Evolutionary conservation across 2,888 invertebrate species (phyloP).

Genomic region (Hedychridium roseum): DNA sequence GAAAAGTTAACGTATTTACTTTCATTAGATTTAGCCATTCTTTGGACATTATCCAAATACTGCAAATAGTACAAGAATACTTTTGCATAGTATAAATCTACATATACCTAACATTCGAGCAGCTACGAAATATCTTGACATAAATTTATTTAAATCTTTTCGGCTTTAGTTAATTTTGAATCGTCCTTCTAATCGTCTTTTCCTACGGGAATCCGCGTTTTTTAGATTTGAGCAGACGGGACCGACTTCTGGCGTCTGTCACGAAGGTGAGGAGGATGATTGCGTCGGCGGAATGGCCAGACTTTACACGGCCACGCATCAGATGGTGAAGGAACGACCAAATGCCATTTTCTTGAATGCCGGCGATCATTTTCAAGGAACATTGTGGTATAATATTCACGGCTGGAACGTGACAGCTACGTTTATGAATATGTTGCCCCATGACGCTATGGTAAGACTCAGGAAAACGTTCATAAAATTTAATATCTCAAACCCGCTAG

Average conservation of each 20-base stretch:
- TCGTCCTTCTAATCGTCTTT: background rate
- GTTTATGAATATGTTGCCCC: conserved; percentile 78
- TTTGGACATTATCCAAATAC: too few relatives aligned
- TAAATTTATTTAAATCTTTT: too few relatives aligned
- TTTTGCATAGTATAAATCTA: too few relatives aligned
- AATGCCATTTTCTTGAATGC: conserved; percentile 79
- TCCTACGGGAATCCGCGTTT: too few relatives aligned
- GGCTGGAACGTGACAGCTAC: conserved; percentile 78
- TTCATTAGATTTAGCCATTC: too few relatives aligned
- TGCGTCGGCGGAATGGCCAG: conserved; percentile 79
- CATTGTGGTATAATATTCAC: conserved; percentile 82
- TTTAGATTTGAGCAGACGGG: conserved; percentile 72
- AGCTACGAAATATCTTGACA: too few relatives aligned
- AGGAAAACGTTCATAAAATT: too few relatives aligned
- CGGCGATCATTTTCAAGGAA: conserved; percentile 87
- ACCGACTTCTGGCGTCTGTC: conserved; percentile 67
- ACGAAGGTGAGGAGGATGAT: conserved; percentile 59
- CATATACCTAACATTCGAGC: too few relatives aligned
- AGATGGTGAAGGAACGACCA: conserved; percentile 64
- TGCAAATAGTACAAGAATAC: too few relatives aligned
- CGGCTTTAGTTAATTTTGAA: background rate
- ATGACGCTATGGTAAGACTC: conserved; percentile 79
- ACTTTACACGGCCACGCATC: conserved; percentile 65
- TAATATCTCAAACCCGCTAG: too few relatives aligned
- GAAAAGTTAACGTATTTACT: too few relatives aligned